Percentiles rank a stretch among this genome's conserved stretches.
Conservation (phyloP, 2,888 invertebrate species). For the Tenthredo amoena region DNA sequence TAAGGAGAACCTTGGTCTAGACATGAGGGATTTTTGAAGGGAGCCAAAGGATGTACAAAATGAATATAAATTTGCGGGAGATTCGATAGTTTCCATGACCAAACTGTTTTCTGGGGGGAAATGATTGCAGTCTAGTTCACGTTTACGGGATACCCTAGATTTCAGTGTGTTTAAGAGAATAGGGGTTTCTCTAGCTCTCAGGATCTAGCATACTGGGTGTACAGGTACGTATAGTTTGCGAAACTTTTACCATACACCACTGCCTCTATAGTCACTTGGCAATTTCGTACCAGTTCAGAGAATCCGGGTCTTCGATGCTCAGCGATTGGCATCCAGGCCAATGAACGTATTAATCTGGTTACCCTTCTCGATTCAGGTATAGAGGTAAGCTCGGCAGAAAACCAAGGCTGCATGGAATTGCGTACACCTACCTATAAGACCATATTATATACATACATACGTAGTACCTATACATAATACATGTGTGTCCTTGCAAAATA, state of each 20-base stretch:
- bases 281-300: constrained; percentile 28
- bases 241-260: neutral
- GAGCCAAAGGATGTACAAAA: too few relatives aligned
- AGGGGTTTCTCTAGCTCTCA: too few relatives aligned
- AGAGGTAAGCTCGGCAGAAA: neutral
- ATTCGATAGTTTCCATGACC: too few relatives aligned
- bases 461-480: neutral
- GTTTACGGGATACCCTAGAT: too few relatives aligned
- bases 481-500: neutral
- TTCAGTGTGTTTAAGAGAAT: too few relatives aligned
- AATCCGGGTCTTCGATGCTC: constrained; percentile 47
- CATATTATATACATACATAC: neutral
- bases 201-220: neutral
- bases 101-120: too few relatives aligned
- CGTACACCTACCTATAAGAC: neutral
- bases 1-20: too few relatives aligned
- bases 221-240: neutral
- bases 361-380: constrained; percentile 22
- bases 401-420: neutral
- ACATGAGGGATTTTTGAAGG: too few relatives aligned
- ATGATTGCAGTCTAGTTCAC: too few relatives aligned
- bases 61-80: too few relatives aligned
- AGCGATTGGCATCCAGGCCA: constrained; percentile 35
- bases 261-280: constrained; percentile 36
- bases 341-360: constrained; percentile 35